A percentile compares a stretch with the other conserved stretches of the same genome.
phyloP scores from a whole-genome alignment of 2,113 vertebrate genomes.

The Amphilophus citrinellus region DNA sequence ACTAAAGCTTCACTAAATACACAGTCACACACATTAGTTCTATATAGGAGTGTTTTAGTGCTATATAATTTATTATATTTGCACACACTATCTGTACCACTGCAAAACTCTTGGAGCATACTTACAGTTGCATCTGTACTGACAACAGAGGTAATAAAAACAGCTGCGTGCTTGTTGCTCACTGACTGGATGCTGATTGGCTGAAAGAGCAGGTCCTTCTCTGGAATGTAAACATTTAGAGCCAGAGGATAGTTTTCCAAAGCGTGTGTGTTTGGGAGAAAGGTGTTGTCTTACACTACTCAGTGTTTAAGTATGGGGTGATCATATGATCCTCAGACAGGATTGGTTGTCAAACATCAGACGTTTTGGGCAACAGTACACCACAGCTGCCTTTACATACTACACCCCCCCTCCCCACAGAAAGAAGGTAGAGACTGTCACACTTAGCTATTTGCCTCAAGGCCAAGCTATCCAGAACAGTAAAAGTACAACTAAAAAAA shows the following conservation, averaged over 20 bases:
- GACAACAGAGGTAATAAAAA: conserved; percentile 17
- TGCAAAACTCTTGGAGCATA: not conserved
- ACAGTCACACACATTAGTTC: not conserved
- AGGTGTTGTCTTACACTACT: conserved; percentile 7
- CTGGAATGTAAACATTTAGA: conserved; percentile 61
- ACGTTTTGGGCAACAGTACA: conserved; percentile 41
- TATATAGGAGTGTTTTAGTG: not conserved
- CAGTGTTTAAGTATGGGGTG: conserved; percentile 38
- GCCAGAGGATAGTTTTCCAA: conserved; percentile 18
- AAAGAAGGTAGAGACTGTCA: not conserved
- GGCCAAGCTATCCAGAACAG: not conserved
- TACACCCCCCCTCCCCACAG: not conserved
- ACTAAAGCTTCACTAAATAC: not conserved
- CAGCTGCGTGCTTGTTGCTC: conserved; percentile 28
- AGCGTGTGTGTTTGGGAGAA: not conserved
- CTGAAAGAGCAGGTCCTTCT: conserved; percentile 19
- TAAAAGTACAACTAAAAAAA: not conserved
- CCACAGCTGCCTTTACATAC: conserved; percentile 18
- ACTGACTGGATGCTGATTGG: conserved; percentile 45
- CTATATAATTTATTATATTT: not conserved
- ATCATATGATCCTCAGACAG: conserved; percentile 30
- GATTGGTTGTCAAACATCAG: conserved; percentile 66
- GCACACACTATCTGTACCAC: not conserved
- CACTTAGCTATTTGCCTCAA: conserved; percentile 1
- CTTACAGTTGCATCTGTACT: not conserved